Base-by-base conservation (phyloP, 2,797 vertebrate species). In the Dipus sagitta region DNA sequence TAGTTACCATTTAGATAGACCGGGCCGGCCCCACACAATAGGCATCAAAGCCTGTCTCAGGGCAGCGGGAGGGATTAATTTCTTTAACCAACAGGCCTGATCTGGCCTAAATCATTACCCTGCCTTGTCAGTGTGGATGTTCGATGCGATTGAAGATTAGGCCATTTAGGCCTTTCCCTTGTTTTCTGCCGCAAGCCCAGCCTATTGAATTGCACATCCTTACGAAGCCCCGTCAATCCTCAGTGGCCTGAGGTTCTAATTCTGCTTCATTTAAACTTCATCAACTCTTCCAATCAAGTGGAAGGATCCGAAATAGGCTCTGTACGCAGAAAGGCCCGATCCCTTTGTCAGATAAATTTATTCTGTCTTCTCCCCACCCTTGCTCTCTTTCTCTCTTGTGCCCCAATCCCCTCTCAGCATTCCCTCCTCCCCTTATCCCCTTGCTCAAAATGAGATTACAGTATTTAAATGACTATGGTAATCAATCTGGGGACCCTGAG, bases 191-290 rank as follows among this genome's bases (percentile, higher is more conserved):
- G 21, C 94, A 93, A 97, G 95, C 96, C 94, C 1, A 81, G 86
- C 93, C 97, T 94, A 96, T 97, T 98, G 97, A 97, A 97, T 96
- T 96, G 97, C 96, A 92, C 97, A 98, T 98, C 98, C 98, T 98
- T 98, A 68, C 78, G 93, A 97, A 97, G 98, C 98, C 97, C 74
- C 97, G 97, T 98, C 99, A 98, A 98, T 98, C 98, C 98, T 97
- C 98, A 81, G 98, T 97, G 97, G 98, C 98, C 99, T 99, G 98
- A 99, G 99, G 99, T 99, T 98, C 99, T 99, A 99, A 99, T 99
- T 99, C 99, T 99, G 99, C 99, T 99, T 99, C 99, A 99, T 99
- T 99, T 99, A 99, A 99, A 99, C 99, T 99, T 99, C 99, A 99
- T 99, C 99, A 99, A 99, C 99, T 99, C 98, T 99, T 99, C 98